Conservation (phyloP, 1,140 invertebrate genomes). For the Drosophila seguyi region DNA sequence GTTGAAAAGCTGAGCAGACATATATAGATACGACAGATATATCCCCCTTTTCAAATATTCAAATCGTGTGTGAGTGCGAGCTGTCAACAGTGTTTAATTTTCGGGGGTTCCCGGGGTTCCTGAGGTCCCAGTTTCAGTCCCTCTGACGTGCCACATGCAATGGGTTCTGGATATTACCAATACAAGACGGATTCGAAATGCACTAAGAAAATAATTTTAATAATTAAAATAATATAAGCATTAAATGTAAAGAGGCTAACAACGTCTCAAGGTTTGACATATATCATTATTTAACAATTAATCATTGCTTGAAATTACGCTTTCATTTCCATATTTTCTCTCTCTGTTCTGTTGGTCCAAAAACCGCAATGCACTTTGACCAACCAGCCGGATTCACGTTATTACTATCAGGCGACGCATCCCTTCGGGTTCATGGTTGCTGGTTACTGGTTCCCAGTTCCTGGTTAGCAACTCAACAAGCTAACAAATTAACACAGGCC, state of each 20-base stretch:
- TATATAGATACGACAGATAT: conserved; percentile 29
- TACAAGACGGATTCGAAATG: conserved; percentile 19
- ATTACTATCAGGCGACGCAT: conserved; percentile 41
- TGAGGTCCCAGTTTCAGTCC: background rate
- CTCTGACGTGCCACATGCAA: conserved; percentile 71
- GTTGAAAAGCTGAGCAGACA: conserved; percentile 55
- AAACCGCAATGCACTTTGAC: conserved; percentile 83
- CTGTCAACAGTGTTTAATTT: conserved; percentile 83
- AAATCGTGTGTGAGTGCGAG: conserved; percentile 76
- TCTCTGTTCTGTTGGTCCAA: conserved; percentile 4
- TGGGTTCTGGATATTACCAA: conserved; percentile 5
- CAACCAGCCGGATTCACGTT: conserved; percentile 51
- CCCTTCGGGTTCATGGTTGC: conserved; percentile 16
- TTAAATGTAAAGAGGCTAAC: background rate
- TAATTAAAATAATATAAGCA: no score
- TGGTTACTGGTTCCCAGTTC: conserved; percentile 5
- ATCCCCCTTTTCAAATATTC: conserved; percentile 60
- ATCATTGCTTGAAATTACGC: no score
- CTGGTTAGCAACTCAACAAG: conserved; percentile 76
- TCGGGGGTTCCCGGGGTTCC: conserved; percentile 26
- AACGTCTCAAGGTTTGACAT: no score
- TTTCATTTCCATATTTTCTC: background rate
- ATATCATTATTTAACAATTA: no score
- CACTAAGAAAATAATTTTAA: background rate
- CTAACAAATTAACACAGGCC: conserved; percentile 82